A percentile compares a stretch with the other conserved stretches of the same genome.
These are phyloP conservation scores for Caenorhabditis virilis DNA, from an alignment of 2,888 invertebrate genomes.

Conservation along the genomic window DNA sequence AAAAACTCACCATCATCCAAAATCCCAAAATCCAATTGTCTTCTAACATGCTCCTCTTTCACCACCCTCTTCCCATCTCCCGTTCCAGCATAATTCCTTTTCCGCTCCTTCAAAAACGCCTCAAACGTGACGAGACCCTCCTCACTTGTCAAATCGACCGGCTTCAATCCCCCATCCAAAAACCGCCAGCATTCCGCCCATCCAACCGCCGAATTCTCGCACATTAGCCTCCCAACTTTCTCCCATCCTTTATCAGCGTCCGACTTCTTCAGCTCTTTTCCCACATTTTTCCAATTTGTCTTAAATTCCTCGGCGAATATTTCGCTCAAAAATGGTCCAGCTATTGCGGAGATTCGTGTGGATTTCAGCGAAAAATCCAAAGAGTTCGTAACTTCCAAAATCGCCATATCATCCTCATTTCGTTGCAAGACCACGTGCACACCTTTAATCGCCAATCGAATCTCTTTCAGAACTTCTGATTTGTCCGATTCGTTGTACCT, in stretches of 20 bases:
- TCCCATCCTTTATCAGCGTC: conserved; percentile 30
- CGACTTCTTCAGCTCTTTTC: conserved; percentile 19
- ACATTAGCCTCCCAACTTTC: conserved; percentile 17
- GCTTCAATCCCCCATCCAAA: background rate
- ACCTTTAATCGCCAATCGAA: conserved; percentile 20
- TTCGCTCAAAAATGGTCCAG: conserved; percentile 33
- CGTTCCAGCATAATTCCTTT: too few species aligned
- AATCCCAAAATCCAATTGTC: too few species aligned
- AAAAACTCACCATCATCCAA: background rate
- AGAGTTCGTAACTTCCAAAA: conserved; percentile 1
- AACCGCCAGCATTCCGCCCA: conserved; percentile 29
- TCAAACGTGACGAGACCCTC: conserved; percentile 12
- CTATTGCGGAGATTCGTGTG: conserved; percentile 12
- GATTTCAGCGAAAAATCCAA: background rate
- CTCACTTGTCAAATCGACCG: conserved; percentile 9
- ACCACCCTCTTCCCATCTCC: too few species aligned
- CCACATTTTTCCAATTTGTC: conserved; percentile 6
- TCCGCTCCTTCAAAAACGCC: background rate
- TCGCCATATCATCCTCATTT: conserved; percentile 1
- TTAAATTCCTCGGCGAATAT: conserved; percentile 19
- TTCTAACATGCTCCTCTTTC: too few species aligned
- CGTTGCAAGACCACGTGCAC: conserved; percentile 16
- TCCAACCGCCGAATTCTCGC: background rate
- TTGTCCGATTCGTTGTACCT: conserved; percentile 31
- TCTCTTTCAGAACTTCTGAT: conserved; percentile 5